Evolutionary conservation across 2,797 vertebrate species (phyloP).

Genomic region (Sebastes minor): DNA sequence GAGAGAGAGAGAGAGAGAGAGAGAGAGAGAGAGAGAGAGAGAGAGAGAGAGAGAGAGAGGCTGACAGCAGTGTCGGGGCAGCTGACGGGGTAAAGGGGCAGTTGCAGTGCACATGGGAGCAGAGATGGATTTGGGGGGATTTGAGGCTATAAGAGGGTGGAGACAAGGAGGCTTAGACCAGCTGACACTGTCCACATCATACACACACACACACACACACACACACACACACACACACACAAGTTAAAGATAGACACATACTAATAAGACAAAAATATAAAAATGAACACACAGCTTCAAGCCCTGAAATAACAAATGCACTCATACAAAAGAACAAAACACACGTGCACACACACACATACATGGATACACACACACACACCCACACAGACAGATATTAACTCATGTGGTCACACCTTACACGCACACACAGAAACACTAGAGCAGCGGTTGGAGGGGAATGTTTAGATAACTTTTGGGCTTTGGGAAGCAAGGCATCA

Average conservation of each 20-base stretch:
- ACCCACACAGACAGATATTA: neutral
- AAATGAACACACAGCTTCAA: conserved; percentile 5
- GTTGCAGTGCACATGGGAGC: conserved; percentile 59
- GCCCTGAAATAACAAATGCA: conserved; percentile 5
- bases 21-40: neutral
- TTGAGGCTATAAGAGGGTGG: conserved; percentile 65
- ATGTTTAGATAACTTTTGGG: conserved; percentile 65
- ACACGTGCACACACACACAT: neutral
- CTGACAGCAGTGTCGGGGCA: conserved; percentile 65
- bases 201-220: neutral
- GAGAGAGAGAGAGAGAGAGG: conserved; percentile 2
- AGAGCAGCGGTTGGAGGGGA: conserved; percentile 9
- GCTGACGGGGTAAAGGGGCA: conserved; percentile 58
- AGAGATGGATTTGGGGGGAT: conserved; percentile 73
- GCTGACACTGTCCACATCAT: conserved; percentile 67
- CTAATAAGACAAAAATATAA: conserved; percentile 16
- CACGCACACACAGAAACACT: neutral
- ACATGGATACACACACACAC: neutral
- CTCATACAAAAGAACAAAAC: conserved; percentile 1
- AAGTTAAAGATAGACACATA: conserved; percentile 30
- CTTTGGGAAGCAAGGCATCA: conserved; percentile 8
- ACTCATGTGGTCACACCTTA: neutral
- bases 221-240: neutral
- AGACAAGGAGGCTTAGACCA: conserved; percentile 68
- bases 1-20: too few relatives aligned